Evolutionary conservation across 2,797 vertebrate genomes (phyloP).

Genomic region (Takifugu rubripes): DNA sequence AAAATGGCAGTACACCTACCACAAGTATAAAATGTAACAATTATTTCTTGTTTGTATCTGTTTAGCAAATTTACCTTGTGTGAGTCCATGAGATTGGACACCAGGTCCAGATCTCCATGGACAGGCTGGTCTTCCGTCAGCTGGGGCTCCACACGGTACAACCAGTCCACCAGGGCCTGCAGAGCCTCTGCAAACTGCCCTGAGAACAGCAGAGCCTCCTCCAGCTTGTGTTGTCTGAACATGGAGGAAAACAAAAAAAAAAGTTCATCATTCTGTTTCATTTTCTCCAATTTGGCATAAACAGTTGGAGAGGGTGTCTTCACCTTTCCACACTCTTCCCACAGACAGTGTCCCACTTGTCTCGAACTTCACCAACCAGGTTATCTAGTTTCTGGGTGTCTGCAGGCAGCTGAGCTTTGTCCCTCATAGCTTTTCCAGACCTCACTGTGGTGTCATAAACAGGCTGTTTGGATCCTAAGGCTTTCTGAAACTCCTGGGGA

Average conservation of each 20-base stretch:
- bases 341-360: conserved; percentile 99
- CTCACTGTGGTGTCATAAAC: conserved; percentile 97
- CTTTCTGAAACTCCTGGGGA: conserved; percentile 94
- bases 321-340: conserved; percentile 98
- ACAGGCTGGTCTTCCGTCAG: conserved; percentile 94
- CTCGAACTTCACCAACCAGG: conserved; percentile 91
- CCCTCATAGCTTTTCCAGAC: conserved; percentile 91
- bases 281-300: neutral
- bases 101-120: conserved; percentile 93
- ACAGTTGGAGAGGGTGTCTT: conserved; percentile 4
- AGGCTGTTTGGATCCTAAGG: conserved; percentile 93
- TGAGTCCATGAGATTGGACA: conserved; percentile 97
- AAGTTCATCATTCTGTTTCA: neutral
- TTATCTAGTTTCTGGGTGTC: conserved; percentile 94
- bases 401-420: conserved; percentile 87
- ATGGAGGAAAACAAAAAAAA: conserved; percentile 7
- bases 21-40: too few relatives aligned
- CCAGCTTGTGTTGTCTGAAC: conserved; percentile 94
- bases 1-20: too few relatives aligned
- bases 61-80: conserved; percentile 82
- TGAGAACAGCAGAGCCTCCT: conserved; percentile 96
- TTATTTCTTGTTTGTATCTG: too few relatives aligned
- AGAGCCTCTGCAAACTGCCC: conserved; percentile 97
- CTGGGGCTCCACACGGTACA: conserved; percentile 96
- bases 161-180: conserved; percentile 96